Percentiles rank a stretch among this genome's conserved stretches.
These are phyloP conservation scores for Coreius guichenoti DNA, from an alignment of 2,797 vertebrate genomes.

Conservation along the genomic window DNA sequence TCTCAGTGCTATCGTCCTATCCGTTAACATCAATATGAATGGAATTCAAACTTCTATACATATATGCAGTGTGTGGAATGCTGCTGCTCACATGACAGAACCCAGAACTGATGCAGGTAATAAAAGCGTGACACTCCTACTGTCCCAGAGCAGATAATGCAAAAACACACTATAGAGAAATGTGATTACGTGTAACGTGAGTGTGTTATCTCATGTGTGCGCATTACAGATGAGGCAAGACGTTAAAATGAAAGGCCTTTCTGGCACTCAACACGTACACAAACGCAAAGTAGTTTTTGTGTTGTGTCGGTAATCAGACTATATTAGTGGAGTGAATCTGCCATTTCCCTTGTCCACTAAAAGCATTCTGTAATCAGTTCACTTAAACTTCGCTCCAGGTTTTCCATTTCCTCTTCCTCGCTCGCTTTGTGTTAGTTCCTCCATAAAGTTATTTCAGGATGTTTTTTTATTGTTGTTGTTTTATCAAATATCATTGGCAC, in stretches of 20 bases:
- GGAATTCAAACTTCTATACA: conserved; percentile 65
- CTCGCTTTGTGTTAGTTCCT: neutral
- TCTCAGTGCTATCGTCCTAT: conserved; percentile 64
- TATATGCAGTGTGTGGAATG: conserved; percentile 50
- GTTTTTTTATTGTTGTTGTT: neutral
- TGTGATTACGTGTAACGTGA: neutral
- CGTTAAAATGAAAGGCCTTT: neutral
- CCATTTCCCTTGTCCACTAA: neutral
- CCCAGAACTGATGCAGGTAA: neutral
- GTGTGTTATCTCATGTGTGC: conserved; percentile 23
- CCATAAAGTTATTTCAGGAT: neutral
- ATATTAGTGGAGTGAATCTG: neutral
- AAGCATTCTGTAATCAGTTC: conserved; percentile 4
- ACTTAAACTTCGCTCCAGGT: neutral
- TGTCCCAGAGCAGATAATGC: neutral
- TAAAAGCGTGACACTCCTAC: neutral
- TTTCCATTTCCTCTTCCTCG: neutral
- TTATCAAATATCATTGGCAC: neutral
- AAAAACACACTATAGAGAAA: neutral
- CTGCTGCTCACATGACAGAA: neutral
- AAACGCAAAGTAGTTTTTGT: neutral
- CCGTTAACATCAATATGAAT: conserved; percentile 68
- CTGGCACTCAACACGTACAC: neutral
- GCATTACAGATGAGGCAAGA: neutral
- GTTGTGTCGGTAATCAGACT: neutral